These are phyloP conservation scores for Andrena dorsata DNA, from an alignment of 2,888 invertebrate genomes.

Conservation along the genomic window DNA sequence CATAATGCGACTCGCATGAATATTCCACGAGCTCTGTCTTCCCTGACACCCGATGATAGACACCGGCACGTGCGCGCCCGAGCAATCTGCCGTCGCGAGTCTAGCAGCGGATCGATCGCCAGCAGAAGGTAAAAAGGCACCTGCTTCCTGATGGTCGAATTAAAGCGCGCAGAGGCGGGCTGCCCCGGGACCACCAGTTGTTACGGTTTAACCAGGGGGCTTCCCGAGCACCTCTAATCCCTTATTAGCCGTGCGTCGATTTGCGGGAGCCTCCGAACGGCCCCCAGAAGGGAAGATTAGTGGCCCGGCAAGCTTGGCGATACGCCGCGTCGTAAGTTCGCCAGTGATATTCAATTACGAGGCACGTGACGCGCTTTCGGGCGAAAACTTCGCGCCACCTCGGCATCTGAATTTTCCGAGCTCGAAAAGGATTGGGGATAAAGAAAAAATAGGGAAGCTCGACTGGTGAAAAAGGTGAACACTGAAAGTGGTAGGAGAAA, in stretches of 20 bases:
- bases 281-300: slow-evolving; percentile 1
- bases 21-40: slow-evolving; percentile 61
- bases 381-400: too few species aligned
- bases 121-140: not conserved
- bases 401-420: too few species aligned
- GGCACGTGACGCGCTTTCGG: too few species aligned
- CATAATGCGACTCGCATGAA: slow-evolving; percentile 61
- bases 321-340: not conserved
- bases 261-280: not conserved
- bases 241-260: slow-evolving; percentile 4
- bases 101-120: not conserved
- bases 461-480: too few species aligned
- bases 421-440: too few species aligned
- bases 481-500: too few species aligned
- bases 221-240: not conserved
- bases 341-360: not conserved
- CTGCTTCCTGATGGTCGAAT: not conserved
- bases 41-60: slow-evolving; percentile 54
- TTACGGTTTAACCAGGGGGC: not conserved
- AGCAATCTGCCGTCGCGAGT: slow-evolving; percentile 35
- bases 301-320: not conserved
- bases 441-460: too few species aligned
- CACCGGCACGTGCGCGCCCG: slow-evolving; percentile 3
- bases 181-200: too few species aligned
- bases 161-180: not conserved